Evolutionary conservation across 37 sponge, comb jelly and placozoan species (phyloP).

Genomic region (Oscarella lobularis): DNA sequence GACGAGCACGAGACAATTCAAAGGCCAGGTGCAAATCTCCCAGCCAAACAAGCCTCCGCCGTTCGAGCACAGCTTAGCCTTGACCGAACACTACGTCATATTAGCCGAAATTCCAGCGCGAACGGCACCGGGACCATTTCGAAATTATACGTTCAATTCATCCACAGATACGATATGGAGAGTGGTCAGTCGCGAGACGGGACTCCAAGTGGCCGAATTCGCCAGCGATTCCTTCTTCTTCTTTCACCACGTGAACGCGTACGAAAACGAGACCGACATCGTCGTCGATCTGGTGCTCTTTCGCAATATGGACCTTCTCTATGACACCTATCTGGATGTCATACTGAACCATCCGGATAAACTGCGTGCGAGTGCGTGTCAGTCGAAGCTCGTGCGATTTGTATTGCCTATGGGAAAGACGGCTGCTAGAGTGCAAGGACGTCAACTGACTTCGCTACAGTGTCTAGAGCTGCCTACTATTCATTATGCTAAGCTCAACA

Average conservation of each 20-base stretch:
- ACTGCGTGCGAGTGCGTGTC: background rate
- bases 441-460: background rate
- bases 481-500: background rate
- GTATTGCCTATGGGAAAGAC: background rate
- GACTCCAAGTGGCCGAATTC: background rate
- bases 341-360: background rate
- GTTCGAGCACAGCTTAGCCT: background rate
- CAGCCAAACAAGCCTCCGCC: background rate
- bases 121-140: background rate
- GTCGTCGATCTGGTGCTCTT: background rate
- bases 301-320: background rate
- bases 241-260: background rate
- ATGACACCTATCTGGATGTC: background rate
- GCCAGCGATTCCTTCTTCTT: background rate
- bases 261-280: conserved; percentile 8
- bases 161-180: background rate
- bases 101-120: background rate
- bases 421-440: background rate
- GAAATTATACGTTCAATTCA: background rate
- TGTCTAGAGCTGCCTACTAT: background rate
- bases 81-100: conserved; percentile 1
- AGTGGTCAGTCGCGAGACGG: background rate
- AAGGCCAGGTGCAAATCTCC: background rate
- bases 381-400: background rate
- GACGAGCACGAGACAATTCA: background rate